A percentile compares a stretch with the other conserved stretches of the same genome.
These are phyloP conservation scores for Chloroceryle amazona DNA, from an alignment of 2,797 vertebrate species.

Conservation along the genomic window DNA sequence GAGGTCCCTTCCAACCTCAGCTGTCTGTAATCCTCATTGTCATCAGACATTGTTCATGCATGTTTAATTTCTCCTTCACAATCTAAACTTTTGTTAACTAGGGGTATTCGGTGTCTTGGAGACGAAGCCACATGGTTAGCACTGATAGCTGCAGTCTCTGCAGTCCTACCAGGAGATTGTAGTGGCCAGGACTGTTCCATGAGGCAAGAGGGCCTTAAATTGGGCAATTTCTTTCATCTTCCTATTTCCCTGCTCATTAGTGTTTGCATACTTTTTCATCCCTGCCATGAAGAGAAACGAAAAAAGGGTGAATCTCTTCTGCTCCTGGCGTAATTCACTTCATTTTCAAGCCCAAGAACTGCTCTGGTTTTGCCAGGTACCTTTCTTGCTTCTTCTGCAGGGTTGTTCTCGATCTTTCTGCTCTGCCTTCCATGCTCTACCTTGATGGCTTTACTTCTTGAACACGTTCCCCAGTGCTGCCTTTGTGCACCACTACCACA, in stretches of 20 bases:
- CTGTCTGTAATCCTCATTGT: not conserved
- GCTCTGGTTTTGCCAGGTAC: not conserved
- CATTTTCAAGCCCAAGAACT: fast-evolving
- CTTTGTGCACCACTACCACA: not conserved
- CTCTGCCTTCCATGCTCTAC: not conserved
- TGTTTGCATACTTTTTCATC: not conserved
- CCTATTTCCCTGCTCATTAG: not conserved
- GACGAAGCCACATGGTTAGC: not conserved
- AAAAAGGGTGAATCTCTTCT: not conserved
- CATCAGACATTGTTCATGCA: not conserved
- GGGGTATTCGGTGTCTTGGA: not conserved
- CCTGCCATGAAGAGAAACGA: not conserved
- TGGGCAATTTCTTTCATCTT: not conserved
- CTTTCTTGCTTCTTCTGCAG: not conserved
- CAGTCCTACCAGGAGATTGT: not conserved
- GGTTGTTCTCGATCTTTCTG: not conserved
- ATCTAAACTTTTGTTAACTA: not conserved
- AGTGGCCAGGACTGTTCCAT: not conserved
- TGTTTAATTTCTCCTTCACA: not conserved
- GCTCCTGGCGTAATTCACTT: not conserved
- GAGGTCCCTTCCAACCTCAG: not conserved
- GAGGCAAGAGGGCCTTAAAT: not conserved
- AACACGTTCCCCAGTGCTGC: not conserved
- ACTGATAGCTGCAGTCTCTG: not conserved
- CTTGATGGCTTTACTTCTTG: not conserved